Conservation (phyloP, 2,113 vertebrate species). For the Bubo scandiacus region DNA sequence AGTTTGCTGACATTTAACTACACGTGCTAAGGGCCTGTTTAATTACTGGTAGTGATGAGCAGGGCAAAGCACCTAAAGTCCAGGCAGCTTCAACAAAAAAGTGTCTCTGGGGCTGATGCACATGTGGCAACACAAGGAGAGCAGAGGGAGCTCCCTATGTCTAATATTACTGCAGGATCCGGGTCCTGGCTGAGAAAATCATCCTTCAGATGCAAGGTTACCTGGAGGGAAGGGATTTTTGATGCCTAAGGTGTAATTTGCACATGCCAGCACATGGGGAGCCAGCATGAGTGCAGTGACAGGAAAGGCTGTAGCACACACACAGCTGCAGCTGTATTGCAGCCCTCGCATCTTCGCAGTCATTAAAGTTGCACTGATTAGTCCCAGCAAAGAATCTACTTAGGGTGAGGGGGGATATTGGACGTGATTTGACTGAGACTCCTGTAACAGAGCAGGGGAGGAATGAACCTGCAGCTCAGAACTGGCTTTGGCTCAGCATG, state of each 20-base stretch:
- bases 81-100: not conserved
- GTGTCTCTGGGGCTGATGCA: not conserved
- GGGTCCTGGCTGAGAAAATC: not conserved
- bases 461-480: not conserved
- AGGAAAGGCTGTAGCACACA: not conserved
- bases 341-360: not conserved
- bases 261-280: not conserved
- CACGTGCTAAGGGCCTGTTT: not conserved
- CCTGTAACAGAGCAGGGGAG: not conserved
- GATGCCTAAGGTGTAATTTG: not conserved
- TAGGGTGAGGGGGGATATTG: not conserved
- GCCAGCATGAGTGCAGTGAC: not conserved
- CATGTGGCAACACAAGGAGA: rapidly evolving
- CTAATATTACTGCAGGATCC: not conserved
- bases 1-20: not conserved
- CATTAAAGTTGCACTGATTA: not conserved
- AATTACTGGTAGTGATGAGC: not conserved
- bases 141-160: not conserved
- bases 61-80: not conserved
- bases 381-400: not conserved
- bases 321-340: not conserved
- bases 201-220: not conserved
- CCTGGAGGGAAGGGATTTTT: not conserved
- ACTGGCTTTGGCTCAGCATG: not conserved
- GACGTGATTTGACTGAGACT: not conserved